Conservation (phyloP, 1,140 invertebrate species). For the Drosophila ficusphila region DNA sequence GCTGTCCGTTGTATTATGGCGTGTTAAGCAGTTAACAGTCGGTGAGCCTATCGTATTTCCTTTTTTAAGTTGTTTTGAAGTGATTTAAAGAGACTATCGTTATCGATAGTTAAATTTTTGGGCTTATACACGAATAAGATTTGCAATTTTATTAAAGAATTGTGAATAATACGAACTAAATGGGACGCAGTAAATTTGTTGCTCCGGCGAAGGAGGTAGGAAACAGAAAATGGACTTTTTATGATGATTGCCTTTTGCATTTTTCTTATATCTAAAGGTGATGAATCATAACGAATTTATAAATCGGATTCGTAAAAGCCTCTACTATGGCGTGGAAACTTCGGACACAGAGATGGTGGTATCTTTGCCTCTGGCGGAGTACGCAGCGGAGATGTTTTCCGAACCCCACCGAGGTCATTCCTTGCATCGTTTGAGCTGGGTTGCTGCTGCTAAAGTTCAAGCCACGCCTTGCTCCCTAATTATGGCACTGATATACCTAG, state of each 20-base stretch:
- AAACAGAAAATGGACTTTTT: background rate
- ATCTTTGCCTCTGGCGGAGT: slow-evolving; percentile 86
- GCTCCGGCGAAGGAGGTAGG: slow-evolving; percentile 52
- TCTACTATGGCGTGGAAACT: slow-evolving; percentile 94
- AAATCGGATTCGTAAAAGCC: slow-evolving; percentile 91
- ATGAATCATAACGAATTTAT: slow-evolving; percentile 89
- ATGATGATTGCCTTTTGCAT: background rate
- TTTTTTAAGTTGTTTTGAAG: too few species aligned
- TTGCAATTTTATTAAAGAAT: too few species aligned
- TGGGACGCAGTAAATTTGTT: slow-evolving; percentile 59
- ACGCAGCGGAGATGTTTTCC: slow-evolving; percentile 93
- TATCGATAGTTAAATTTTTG: too few species aligned
- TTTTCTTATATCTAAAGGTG: slow-evolving; percentile 44
- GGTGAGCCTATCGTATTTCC: too few species aligned
- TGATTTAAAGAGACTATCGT: too few species aligned
- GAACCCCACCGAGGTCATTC: slow-evolving; percentile 88
- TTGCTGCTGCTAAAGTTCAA: slow-evolving; percentile 92
- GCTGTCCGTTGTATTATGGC: too few species aligned
- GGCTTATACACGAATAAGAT: too few species aligned
- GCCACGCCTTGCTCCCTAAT: slow-evolving; percentile 94
- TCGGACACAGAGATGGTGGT: slow-evolving; percentile 85
- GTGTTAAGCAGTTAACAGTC: too few species aligned
- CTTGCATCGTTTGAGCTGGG: slow-evolving; percentile 91
- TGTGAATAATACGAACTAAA: too few species aligned
- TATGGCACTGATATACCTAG: slow-evolving; percentile 93